A percentile compares a stretch with the other conserved stretches of the same genome.
These are phyloP conservation scores for Galeopterus variegatus DNA, from an alignment of 2,113 vertebrate species.

Conservation along the genomic window DNA sequence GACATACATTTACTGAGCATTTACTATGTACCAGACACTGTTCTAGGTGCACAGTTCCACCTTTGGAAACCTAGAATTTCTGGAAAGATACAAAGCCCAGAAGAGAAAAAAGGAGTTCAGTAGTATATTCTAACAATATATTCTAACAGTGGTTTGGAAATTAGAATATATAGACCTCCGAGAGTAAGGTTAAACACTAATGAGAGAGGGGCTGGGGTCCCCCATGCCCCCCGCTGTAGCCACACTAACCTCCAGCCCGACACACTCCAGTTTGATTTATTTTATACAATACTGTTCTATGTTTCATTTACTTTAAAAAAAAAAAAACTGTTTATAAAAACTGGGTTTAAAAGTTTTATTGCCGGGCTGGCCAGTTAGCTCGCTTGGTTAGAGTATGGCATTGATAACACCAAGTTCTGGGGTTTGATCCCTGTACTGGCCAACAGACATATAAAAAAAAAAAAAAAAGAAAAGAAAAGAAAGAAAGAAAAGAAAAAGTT, in stretches of 20 bases:
- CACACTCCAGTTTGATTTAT: neutral
- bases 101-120: neutral
- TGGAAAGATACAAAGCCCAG: neutral
- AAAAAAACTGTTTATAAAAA: neutral
- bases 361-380: neutral
- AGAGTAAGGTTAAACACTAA: neutral
- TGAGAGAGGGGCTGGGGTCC: fast-evolving
- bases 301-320: constrained; percentile 38
- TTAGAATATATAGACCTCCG: neutral
- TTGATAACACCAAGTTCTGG: no score
- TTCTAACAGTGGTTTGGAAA: neutral
- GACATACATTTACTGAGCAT: neutral
- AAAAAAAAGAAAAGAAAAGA: no score
- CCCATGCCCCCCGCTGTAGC: neutral
- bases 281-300: neutral
- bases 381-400: no score
- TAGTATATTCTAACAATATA: no score
- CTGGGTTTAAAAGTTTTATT: constrained; percentile 25
- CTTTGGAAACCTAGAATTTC: neutral
- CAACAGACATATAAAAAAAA: no score
- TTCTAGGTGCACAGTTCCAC: neutral
- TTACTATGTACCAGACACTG: neutral
- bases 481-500: no score
- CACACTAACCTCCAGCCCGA: neutral
- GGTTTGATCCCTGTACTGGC: no score